Base-by-base conservation (phyloP, 1,140 invertebrate genomes). In the Zaprionus camerounensis region DNA sequence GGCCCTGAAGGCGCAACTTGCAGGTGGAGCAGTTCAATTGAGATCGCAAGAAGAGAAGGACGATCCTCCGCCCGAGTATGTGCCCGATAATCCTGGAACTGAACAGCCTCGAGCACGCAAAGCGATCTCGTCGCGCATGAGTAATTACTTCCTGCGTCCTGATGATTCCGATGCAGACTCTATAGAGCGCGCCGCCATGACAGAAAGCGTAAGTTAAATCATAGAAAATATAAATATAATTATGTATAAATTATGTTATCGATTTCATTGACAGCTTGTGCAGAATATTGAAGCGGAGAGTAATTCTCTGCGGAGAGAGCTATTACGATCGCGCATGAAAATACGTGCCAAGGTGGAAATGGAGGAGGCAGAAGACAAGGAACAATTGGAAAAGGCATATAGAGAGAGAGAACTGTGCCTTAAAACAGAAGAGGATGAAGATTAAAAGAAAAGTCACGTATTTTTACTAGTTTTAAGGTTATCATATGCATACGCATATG, bases 251-350 rank as follows among this genome's bases (percentile, higher is more conserved):
- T 22, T 2, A 22, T 20, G 3, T 31, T 53, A 59, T 41, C 28
- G 38, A 34, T 15, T 46, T 57, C 34, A 0, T 12, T 22, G 24
- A 2, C 41, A 92, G 91, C 62, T 92, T 0, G 49, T 87, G 0
- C 38, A 92, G 75, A 91, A 75, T 24, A 79, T 85, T 0, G 87
- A 92, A 38, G 51, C 75, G 2, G 85, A 92, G 28, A 91, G 87
- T 17, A 79, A 84, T 78, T 57, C 49, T 9, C 61, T 92, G 9
- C 68, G 91, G 24, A 77, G 91, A 2, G 91, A 92, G 53, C 76
- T 92, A 1, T 62, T 92, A 9, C 71, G 85, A 13, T 92, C 80
- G 2, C 91, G 91, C 38, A 73, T 70, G n/a, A 79, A 73, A 26
- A 57, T 78, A 6, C 78, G 82, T 1, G 59, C 31, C 15, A 86